Base-by-base conservation (phyloP, 2,888 invertebrate species). In the Luffia ferchaultella region DNA sequence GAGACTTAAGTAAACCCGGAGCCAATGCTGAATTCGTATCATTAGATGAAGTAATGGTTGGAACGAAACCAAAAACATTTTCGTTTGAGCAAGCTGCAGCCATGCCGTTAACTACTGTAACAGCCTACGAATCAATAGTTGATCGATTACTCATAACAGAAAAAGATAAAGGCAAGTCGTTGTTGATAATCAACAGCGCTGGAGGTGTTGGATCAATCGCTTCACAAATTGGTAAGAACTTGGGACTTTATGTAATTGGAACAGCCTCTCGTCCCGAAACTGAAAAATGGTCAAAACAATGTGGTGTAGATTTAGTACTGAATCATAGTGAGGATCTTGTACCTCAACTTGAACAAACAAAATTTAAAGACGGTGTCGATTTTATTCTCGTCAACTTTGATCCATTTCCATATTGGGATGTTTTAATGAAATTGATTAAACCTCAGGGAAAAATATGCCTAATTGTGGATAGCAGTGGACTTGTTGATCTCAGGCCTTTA, bases 191-290 rank as follows among this genome's bases (percentile, higher is more conserved):
- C 44, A 82, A 80, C 51, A 82, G 80, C 55, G 75, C 71, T 1
- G 82, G 80, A 0, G 82, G 82, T 19, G 80, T 80, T 0, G 82
- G 82, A 0, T 71, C 78, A 3, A 60, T 80, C 1, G 79, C 80
- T 7, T 67, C 74, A 16, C 82, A 82, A 54, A 53, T 80, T 7
- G 77, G 69, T 1, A 75, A 70, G 53, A 66, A 72, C 53, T 57
- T 73, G 15, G 78, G 77, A 0, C 61, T 82, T 0, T 71, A 62
- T 52, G 78, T 82, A 0, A 77, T 82, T 45, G 82, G 80, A 12
- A 82, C 82, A 2, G 78, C 74, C 2, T 77, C 82, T 2, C 62
- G 79, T 0, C 61, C 64, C 2, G 79, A 76, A 62, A 71, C 73
- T 1, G 55, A 60, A 45, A 59, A 60, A 5, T 82, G 74, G 57